These are phyloP conservation scores for Rhagonycha lutea DNA, from an alignment of 2,888 invertebrate genomes.

Conservation along the genomic window DNA sequence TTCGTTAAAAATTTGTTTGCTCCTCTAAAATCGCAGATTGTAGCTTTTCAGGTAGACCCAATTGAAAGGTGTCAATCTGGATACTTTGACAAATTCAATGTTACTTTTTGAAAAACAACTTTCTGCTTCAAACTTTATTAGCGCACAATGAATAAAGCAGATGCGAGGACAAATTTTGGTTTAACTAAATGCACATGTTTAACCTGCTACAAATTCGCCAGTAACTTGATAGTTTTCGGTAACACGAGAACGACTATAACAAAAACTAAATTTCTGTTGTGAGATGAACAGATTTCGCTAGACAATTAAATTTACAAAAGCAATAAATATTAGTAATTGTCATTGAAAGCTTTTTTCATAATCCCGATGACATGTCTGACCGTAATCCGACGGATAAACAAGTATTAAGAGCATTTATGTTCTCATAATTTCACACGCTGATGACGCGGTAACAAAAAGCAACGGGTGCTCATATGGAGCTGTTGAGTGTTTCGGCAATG, in stretches of 20 bases:
- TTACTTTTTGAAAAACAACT: neutral
- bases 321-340: constrained; percentile 11
- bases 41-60: neutral
- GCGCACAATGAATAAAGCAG: neutral
- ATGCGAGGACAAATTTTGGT: neutral
- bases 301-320: neutral
- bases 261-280: neutral
- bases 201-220: constrained; percentile 8
- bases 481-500: constrained; percentile 43
- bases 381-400: constrained; percentile 32
- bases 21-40: neutral
- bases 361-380: constrained; percentile 28
- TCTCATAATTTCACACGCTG: constrained; percentile 31
- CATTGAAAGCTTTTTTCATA: constrained; percentile 20
- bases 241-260: neutral
- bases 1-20: too few species aligned
- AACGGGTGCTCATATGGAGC: constrained; percentile 42
- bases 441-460: constrained; percentile 37
- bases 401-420: constrained; percentile 32
- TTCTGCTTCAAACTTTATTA: neutral
- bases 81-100: neutral
- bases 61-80: neutral
- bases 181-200: constrained; percentile 11
- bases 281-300: neutral
- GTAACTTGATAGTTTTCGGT: constrained; percentile 11